Evolutionary conservation across 2,888 invertebrate species (phyloP).

Genomic region (Nomada hirtipes): DNA sequence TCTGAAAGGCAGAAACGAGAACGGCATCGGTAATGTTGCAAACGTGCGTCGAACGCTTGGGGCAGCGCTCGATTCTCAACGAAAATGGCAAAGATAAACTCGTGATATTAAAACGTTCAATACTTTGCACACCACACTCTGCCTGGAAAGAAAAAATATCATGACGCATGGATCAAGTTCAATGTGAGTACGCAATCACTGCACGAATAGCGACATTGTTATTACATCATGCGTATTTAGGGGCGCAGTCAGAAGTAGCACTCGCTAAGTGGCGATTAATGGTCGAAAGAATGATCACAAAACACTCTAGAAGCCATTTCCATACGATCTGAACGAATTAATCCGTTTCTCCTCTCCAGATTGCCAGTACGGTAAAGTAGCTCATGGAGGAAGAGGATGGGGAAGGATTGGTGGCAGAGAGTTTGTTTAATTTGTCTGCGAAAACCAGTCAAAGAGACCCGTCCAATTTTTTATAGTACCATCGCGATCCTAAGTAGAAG

Average conservation of each 20-base stretch:
- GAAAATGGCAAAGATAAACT: background rate
- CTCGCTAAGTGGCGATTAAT: constrained; percentile 34
- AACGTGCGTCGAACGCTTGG: background rate
- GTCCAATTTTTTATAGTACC: constrained; percentile 3
- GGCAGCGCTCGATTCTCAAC: constrained; percentile 4
- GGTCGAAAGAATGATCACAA: constrained; percentile 50
- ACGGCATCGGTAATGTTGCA: background rate
- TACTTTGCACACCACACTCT: constrained; percentile 18
- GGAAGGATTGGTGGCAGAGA: constrained; percentile 33
- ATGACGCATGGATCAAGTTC: background rate
- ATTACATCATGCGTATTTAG: constrained; percentile 39
- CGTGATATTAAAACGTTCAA: background rate
- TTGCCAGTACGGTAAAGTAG: constrained; percentile 55
- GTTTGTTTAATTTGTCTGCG: constrained; percentile 20
- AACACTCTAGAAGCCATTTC: constrained; percentile 68
- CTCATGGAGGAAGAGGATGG: constrained; percentile 37
- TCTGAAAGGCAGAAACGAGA: constrained; percentile 86
- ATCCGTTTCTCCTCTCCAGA: constrained; percentile 57
- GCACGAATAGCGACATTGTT: background rate
- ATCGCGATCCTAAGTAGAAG: background rate
- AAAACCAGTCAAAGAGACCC: constrained; percentile 57
- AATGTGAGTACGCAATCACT: background rate
- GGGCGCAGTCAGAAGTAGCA: background rate
- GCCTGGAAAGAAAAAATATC: background rate
- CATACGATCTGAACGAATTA: constrained; percentile 69